Base-by-base conservation (phyloP, 2,797 vertebrate species). In the Phyllotis vaccarum region DNA sequence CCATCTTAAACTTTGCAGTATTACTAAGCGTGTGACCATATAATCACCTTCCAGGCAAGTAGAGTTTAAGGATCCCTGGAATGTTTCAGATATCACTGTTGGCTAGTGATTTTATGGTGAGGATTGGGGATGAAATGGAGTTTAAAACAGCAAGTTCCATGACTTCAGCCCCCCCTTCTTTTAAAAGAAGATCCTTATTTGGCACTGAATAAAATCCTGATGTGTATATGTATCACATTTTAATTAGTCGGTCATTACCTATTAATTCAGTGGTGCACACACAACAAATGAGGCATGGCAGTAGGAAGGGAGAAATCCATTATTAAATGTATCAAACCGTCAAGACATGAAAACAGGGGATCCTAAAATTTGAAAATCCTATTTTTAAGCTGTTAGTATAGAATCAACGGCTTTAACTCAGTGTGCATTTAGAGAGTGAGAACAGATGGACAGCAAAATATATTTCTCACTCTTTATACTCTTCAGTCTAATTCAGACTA, bases 381-480 rank as follows among this genome's bases (percentile, higher is more conserved):
- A 22, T 31, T 64, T 83, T 46, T 66, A 34, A 34, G 22, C 43
- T 34, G 60, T 83, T 31, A 31, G 16, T 22, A 34, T 64, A 22
- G 16, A 64, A 46, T 19, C 43, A 31, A 21, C 0, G 13, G 60
- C 5, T 66, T 66, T 34, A 46, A 58, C 17, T 31, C 22, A 1
- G 3, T 22, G 0, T 60, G 0, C 46, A 31, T 49, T 34, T 21
- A 31, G 17, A 29, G 1, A 49, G 5, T 14, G 19, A 13, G 29
- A n/a, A 27, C 37, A 17, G 3, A 16, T 0, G 5, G 2, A 1
- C 2, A 31, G 0, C 34, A 58, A 64, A 62, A 6, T 0, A 1
- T 24, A 19, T 5, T 4, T 29, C 46, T 79, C 5, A 17, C 13
- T 27, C 7, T 43, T 49, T 40, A 34, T 3, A 31, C 2, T 24